Conservation (phyloP, 1,140 invertebrate species). For the Notospermus geniculatus region DNA sequence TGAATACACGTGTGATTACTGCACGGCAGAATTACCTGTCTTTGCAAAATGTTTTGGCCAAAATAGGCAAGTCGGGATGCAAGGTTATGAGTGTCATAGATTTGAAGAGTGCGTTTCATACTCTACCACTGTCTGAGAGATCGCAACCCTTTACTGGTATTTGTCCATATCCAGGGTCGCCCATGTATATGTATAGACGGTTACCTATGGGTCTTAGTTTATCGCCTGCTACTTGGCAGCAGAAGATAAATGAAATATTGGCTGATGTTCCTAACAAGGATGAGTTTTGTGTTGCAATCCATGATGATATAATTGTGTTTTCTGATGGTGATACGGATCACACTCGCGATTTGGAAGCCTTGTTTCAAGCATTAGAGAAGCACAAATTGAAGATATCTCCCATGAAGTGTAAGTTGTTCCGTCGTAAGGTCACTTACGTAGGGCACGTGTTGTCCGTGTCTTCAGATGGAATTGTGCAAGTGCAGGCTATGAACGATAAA, state of each 20-base stretch:
- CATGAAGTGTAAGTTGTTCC: neutral
- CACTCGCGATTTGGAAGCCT: neutral
- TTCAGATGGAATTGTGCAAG: neutral
- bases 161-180: neutral
- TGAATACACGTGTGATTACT: neutral
- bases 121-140: neutral
- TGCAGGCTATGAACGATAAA: neutral
- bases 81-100: neutral
- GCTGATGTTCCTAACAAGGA: neutral
- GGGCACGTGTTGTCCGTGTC: neutral
- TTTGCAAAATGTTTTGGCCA: neutral
- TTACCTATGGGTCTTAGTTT: neutral
- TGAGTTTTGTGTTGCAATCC: conserved; percentile 1
- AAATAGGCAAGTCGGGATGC: neutral
- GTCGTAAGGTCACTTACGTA: neutral
- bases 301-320: conserved; percentile 3
- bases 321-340: neutral
- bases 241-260: conserved; percentile 6
- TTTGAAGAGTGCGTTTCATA: conserved; percentile 1
- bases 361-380: neutral
- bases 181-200: neutral
- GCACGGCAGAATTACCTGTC: neutral
- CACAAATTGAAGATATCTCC: neutral
- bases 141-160: neutral
- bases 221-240: neutral